A percentile compares a stretch with the other conserved stretches of the same genome.
phyloP scores from a whole-genome alignment of 2,113 vertebrate genomes.

The Myxocyprinus asiaticus region DNA sequence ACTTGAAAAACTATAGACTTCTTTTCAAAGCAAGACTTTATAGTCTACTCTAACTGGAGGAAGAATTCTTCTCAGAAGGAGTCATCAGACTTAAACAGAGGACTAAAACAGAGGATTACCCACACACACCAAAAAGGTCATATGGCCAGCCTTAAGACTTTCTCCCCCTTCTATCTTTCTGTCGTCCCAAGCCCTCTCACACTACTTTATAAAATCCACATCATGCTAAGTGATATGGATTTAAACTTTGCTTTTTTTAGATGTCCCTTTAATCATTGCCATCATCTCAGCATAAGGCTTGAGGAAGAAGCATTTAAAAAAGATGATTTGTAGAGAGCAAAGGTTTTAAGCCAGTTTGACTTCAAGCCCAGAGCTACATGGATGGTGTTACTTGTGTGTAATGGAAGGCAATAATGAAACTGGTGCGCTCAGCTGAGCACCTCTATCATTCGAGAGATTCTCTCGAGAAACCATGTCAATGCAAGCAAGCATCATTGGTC shows the following conservation, averaged over 20 bases:
- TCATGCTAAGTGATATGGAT: conserved; percentile 20
- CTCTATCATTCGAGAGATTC: conserved; percentile 15
- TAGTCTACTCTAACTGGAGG: conserved; percentile 6
- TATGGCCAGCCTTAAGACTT: conserved; percentile 8
- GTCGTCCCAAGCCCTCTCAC: background rate
- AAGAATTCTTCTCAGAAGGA: conserved; percentile 27
- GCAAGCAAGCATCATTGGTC: conserved; percentile 43
- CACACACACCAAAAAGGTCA: conserved; percentile 29
- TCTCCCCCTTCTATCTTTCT: background rate
- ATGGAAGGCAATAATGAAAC: conserved; percentile 34
- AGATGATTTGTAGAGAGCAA: conserved; percentile 4
- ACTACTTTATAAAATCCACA: background rate
- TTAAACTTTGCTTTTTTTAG: background rate
- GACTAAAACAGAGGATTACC: conserved; percentile 17
- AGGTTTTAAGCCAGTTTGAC: conserved; percentile 1
- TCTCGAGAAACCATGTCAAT: conserved; percentile 42
- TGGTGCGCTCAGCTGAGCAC: conserved; percentile 17
- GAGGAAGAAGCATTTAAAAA: background rate
- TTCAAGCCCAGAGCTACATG: background rate
- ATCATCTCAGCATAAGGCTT: background rate
- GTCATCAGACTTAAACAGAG: conserved; percentile 26
- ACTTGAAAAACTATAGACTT: background rate
- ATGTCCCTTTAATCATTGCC: too few species aligned
- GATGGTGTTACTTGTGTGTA: conserved; percentile 35
- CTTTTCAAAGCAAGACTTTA: background rate